Conservation (phyloP, 2,797 vertebrate species). For the Stomatorhinus walkeri region DNA sequence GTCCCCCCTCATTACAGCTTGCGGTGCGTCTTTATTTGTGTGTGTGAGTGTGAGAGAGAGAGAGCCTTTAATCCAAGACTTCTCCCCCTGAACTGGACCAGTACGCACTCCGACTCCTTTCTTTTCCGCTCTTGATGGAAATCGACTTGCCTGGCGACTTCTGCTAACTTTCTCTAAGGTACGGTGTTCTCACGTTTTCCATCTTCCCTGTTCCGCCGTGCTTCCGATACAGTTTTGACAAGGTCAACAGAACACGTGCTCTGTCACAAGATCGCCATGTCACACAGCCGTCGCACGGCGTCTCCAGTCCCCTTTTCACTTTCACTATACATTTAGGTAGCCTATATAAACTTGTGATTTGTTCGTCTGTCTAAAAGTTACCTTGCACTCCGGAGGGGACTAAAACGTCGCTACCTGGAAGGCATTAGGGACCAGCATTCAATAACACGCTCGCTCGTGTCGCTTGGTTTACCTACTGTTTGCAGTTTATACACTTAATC, state of each 20-base stretch:
- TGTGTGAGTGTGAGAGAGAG: not conserved
- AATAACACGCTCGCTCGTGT: not conserved
- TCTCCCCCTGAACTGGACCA: slow-evolving; percentile 39
- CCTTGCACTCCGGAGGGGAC: not conserved
- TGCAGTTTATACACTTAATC: not conserved
- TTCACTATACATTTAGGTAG: not conserved
- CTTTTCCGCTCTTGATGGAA: slow-evolving; percentile 12
- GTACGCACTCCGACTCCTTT: not conserved
- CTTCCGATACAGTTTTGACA: not conserved
- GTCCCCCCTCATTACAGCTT: slow-evolving; percentile 33
- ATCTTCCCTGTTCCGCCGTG: not conserved
- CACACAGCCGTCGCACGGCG: not conserved
- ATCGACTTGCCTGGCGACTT: slow-evolving; percentile 8
- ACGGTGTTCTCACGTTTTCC: not conserved
- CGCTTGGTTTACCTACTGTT: not conserved
- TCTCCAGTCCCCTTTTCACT: not conserved
- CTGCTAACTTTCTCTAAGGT: slow-evolving; percentile 27
- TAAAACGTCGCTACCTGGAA: not conserved
- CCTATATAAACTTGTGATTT: not conserved
- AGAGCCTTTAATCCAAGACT: not conserved
- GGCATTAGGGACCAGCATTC: not conserved
- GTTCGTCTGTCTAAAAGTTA: not conserved
- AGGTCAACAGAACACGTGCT: slow-evolving; percentile 11
- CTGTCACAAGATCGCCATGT: not conserved
- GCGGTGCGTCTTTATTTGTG: not conserved